A percentile compares a stretch with the other conserved stretches of the same genome.
Evolutionary conservation across 2,888 invertebrate species (phyloP).

Genomic region (Orthosia gothica): DNA sequence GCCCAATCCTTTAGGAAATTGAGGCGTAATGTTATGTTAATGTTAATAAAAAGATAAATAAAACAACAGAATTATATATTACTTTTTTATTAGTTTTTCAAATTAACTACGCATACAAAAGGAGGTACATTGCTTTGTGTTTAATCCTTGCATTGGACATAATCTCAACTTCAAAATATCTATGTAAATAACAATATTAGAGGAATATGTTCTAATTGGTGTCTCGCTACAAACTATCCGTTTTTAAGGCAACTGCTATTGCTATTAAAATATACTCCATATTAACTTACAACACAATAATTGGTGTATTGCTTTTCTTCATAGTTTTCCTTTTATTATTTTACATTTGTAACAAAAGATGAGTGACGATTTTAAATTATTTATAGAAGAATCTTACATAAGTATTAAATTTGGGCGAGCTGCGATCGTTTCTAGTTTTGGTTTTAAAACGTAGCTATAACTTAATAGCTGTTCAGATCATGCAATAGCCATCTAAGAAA

Average conservation of each 20-base stretch:
- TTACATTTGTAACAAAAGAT: conserved; percentile 40
- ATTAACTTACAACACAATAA: conserved; percentile 38
- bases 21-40: too few species aligned
- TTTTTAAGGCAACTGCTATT: conserved; percentile 54
- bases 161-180: conserved; percentile 73
- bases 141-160: conserved; percentile 78
- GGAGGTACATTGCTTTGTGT: conserved; percentile 84
- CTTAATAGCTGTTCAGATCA: not conserved
- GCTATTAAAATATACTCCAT: conserved; percentile 54
- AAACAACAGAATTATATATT: conserved; percentile 72
- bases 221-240: conserved; percentile 46
- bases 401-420: conserved; percentile 18
- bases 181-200: conserved; percentile 61
- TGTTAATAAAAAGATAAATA: conserved; percentile 36
- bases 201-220: conserved; percentile 47
- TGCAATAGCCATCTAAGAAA: not conserved
- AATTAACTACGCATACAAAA: conserved; percentile 82
- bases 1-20: too few species aligned
- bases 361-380: conserved; percentile 21
- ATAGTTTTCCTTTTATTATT: conserved; percentile 15
- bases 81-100: conserved; percentile 80
- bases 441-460: not conserved
- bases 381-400: conserved; percentile 25
- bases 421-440: not conserved
- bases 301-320: conserved; percentile 10